These are phyloP conservation scores for Drosophila cracens DNA, from an alignment of 2,888 invertebrate species.

Conservation along the genomic window DNA sequence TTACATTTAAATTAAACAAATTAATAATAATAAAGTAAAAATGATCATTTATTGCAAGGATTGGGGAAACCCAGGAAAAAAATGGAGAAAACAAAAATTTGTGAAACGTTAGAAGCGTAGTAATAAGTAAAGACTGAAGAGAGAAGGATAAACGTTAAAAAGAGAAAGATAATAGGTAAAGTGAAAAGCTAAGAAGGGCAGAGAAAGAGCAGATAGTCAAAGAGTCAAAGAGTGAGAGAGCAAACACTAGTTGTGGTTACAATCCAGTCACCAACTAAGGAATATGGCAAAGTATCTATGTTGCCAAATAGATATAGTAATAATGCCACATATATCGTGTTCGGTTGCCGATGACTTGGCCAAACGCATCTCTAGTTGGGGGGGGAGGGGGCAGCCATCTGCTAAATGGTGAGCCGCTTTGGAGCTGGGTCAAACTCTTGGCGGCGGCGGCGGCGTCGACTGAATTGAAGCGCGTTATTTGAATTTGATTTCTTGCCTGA, in stretches of 20 bases:
- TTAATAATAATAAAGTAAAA: neutral
- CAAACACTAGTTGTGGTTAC: too few relatives aligned
- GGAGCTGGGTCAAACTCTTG: slow-evolving; percentile 19
- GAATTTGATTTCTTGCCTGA: slow-evolving; percentile 78
- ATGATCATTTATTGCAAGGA: neutral
- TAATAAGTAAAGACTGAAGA: neutral
- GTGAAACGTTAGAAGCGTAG: neutral
- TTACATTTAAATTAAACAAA: neutral
- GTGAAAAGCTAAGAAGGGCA: too few relatives aligned
- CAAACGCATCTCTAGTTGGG: slow-evolving; percentile 5
- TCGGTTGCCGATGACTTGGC: neutral
- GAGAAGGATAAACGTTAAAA: neutral
- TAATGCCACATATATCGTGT: neutral
- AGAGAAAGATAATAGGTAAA: neutral
- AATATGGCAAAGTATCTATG: neutral
- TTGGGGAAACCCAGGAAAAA: neutral
- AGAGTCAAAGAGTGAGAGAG: too few relatives aligned
- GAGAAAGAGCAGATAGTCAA: too few relatives aligned
- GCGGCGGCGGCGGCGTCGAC: slow-evolving; percentile 4
- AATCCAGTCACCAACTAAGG: too few relatives aligned
- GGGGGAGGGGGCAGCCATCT: neutral
- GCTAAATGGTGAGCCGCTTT: slow-evolving; percentile 7
- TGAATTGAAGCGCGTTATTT: slow-evolving; percentile 75
- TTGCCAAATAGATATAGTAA: neutral
- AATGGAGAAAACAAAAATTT: neutral